These are phyloP conservation scores for Lumbricus terrestris DNA, from an alignment of 2,888 invertebrate species.

Conservation along the genomic window DNA sequence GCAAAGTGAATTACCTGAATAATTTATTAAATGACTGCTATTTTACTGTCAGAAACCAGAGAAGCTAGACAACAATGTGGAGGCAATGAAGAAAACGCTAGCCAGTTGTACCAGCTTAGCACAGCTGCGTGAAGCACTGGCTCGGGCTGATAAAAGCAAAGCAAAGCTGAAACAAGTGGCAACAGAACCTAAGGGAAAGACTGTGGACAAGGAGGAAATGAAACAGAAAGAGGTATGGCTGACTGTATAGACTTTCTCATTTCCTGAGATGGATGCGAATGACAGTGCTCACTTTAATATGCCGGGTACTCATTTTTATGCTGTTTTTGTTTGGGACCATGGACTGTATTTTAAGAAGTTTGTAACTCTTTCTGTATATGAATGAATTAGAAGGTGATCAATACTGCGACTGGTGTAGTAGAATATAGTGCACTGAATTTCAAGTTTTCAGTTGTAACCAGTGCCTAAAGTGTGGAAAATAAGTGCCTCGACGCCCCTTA, in stretches of 20 bases:
- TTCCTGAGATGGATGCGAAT: not conserved
- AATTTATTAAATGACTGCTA: not conserved
- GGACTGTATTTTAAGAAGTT: not conserved
- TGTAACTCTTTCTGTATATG: too few relatives aligned
- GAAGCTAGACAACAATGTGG: not conserved
- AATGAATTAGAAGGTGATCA: not conserved
- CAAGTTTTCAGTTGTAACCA: too few relatives aligned
- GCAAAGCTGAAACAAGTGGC: conserved; percentile 24
- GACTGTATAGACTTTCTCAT: not conserved
- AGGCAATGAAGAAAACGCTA: conserved; percentile 42
- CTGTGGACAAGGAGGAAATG: conserved; percentile 18
- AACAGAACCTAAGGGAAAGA: conserved; percentile 14
- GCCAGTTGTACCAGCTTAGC: conserved; percentile 48
- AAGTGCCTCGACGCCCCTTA: too few relatives aligned
- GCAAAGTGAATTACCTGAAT: not conserved
- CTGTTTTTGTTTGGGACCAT: not conserved
- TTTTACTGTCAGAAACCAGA: not conserved
- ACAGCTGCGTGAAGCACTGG: conserved; percentile 47
- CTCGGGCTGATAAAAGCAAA: conserved; percentile 43
- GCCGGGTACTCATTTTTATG: not conserved
- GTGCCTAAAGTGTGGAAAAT: too few relatives aligned
- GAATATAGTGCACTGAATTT: not conserved
- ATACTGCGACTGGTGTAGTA: not conserved
- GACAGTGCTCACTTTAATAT: not conserved
- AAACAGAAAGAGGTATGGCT: conserved; percentile 14